Conservation (phyloP, 2,113 vertebrate species). For the sheep (Ovis aries) region ARS-UI_Ramb_v3.0 NC_056065.1:29251501-29252000, state of each 20-base stretch:
- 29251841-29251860: neutral
- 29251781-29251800: neutral
- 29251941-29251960: too few species aligned
- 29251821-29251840: neutral
- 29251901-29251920: neutral
- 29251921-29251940: neutral
- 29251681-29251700: neutral
- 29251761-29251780: neutral
- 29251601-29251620: neutral
- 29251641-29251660: neutral
- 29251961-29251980: too few species aligned
- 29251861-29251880: neutral
- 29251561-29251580: neutral
- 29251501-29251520: neutral
- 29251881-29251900: neutral
- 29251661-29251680: neutral
- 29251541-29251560: neutral
- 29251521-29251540: neutral
- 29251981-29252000: too few species aligned
- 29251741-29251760: neutral
- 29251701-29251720: neutral
- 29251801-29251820: neutral
- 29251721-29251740: neutral
- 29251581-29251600: neutral
- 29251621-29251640: neutral